Evolutionary conservation across 2,113 vertebrate genomes (phyloP).

Genomic region (Cynocephalus volans): DNA sequence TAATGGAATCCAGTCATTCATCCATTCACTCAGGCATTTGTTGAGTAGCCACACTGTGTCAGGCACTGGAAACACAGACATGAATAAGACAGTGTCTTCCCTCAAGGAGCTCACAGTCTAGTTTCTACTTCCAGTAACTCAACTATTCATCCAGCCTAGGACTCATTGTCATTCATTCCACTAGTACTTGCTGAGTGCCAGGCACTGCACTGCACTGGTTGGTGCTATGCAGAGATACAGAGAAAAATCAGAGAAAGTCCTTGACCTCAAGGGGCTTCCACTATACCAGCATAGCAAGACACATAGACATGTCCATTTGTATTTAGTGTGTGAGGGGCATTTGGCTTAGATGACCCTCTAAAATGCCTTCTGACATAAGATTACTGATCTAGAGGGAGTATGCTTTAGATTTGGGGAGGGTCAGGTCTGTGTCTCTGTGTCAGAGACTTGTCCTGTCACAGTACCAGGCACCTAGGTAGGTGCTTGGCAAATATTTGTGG

Average conservation of each 20-base stretch:
- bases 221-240: neutral
- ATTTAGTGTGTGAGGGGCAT: neutral
- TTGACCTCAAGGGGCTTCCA: neutral
- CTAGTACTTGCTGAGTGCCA: neutral
- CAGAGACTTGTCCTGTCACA: neutral
- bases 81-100: neutral
- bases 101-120: conserved; percentile 14
- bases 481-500: neutral
- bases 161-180: neutral
- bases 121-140: neutral
- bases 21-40: neutral
- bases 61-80: neutral
- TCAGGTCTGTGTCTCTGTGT: neutral
- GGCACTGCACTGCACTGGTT: neutral
- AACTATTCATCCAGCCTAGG: conserved; percentile 23
- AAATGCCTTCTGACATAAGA: neutral
- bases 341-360: conserved; percentile 45
- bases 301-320: neutral
- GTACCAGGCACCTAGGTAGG: neutral
- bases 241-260: conserved; percentile 30
- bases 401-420: neutral
- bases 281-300: neutral
- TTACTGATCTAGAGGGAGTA: neutral
- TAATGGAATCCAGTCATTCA: neutral
- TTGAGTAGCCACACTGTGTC: neutral